Evolutionary conservation across 2,797 vertebrate genomes (phyloP), one percentile per base, ranked within the genome.

Genomic region (Pseudochirops cupreus): DNA sequence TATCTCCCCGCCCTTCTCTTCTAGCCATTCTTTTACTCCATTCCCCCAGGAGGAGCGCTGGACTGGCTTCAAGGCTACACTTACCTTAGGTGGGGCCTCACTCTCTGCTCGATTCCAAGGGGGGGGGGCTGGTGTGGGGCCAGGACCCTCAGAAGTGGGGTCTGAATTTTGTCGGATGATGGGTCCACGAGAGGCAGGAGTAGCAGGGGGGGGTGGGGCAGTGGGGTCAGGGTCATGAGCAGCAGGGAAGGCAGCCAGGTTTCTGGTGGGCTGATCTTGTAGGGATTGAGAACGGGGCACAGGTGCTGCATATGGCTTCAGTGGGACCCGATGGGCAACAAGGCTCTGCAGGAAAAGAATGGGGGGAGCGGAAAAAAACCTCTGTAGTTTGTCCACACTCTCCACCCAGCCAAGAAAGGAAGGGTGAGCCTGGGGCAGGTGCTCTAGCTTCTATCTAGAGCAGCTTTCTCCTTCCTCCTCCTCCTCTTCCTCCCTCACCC

Each of bases 261-360:
- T 99, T 99, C 99, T 99, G 98, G 99, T 99, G 94, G 99, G 99
- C 98, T 99, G 99, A 98, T 99, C 99, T 98, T 99, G 99, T 95
- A 99, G 99, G 98, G 99, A 99, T 98, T 99, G 99, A 97, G 99
- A 99, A 98, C 99, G 99, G 96, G 99, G 99, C 96, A 99, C 99
- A 93, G 99, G 99, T 55, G 99, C 99, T 91, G 99, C 99, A 55
- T 99, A 99, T 94, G 99, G 99, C 99, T 99, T 99, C 98, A 99
- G 98, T 39, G 99, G 99, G 97, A 99, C 99, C 97, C 99, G 99
- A 98, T 99, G 99, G 97, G 99, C 99, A 98, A 99, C 99, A 98
- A 99, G 99, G 99, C 99, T 99, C 99, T 99, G 98, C 55, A 97
- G 96, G 97, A 97, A 95, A 95, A 98, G 97, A 98, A 94, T 96